Evolutionary conservation across 2,888 invertebrate genomes (phyloP), one percentile per base, ranked within the genome.

Genomic region (Tetragnatha montana): DNA sequence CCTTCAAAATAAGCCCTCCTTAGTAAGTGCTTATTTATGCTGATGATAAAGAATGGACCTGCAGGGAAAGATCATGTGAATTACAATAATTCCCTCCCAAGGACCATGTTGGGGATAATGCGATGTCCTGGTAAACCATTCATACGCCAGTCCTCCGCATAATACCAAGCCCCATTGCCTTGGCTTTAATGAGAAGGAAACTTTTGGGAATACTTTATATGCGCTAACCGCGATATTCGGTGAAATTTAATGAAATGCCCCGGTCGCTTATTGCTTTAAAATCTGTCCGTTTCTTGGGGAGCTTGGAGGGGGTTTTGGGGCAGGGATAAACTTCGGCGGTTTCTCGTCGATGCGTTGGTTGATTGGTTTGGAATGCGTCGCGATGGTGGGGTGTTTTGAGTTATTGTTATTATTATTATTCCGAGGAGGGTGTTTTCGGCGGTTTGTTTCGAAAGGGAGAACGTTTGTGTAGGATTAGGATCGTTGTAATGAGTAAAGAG

Each of bases 21-120:
- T 82, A 35, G 70, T 35, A 35, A 35, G 35, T 4, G 35, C 35
- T 35, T 35, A 35, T 1, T 35, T 35, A 50, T 70, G 21, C 50
- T 10, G 12, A 69, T 49, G 51, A 74, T 73, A 60, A 82, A 82
- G 82, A 73, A 74, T 82, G 73, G 80, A 69, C 21, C 8, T 49
- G 6, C 21, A 71, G 17, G 51, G 35, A 74, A 49, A 81, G 81
- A 82, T 82, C 73, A 82, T 60, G 73, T 60, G 51, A n/a, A 60
- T 74, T 73, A 76, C 50, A 76, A 76, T 50, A 49, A 50, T 76
- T 76, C 49, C n/a, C 12, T 50, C 50, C 50, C 50, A 50, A 76
- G 0, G 75, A 8, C 17, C 49, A 73, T 73, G 14, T 47, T 47
- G 17, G 8, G 47, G 47, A 10, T 17, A 35, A 75, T 75, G 71